Percentiles rank a stretch among this genome's conserved stretches.
phyloP scores from a whole-genome alignment of 2,888 invertebrate genomes.

The Agrochola circellaris region DNA sequence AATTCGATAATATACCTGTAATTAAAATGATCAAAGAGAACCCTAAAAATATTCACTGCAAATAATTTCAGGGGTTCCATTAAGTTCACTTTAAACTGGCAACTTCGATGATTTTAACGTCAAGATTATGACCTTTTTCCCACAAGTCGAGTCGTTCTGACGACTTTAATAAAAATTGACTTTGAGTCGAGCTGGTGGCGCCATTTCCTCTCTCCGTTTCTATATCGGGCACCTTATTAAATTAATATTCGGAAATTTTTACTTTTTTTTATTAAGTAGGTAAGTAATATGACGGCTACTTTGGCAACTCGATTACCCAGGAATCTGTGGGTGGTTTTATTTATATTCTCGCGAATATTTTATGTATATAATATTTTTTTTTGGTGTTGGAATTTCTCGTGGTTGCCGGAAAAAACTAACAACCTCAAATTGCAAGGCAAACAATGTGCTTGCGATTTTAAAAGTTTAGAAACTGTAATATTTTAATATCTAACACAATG shows the following conservation, averaged over 20 bases:
- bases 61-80: constrained; percentile 50
- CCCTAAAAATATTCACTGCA: constrained; percentile 52
- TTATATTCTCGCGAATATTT: not conserved
- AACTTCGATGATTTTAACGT: constrained; percentile 68
- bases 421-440: too few relatives aligned
- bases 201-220: constrained; percentile 55
- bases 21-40: not conserved
- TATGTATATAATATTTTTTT: too few relatives aligned
- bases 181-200: constrained; percentile 59
- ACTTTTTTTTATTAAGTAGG: constrained; percentile 41
- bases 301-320: constrained; percentile 41
- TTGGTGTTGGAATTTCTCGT: too few relatives aligned
- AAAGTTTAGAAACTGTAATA: too few relatives aligned
- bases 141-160: constrained; percentile 63
- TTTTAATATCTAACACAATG: too few relatives aligned
- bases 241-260: constrained; percentile 56
- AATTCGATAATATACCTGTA: not conserved
- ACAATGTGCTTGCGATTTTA: too few relatives aligned
- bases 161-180: constrained; percentile 72
- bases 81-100: constrained; percentile 57
- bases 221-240: constrained; percentile 63
- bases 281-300: constrained; percentile 44
- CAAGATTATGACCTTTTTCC: constrained; percentile 62
- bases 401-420: too few relatives aligned
- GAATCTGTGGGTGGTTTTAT: constrained; percentile 3